A percentile compares a stretch with the other conserved stretches of the same genome.
Conservation (phyloP, 2,888 invertebrate genomes). For the Lasioglossum oenotherae region DNA sequence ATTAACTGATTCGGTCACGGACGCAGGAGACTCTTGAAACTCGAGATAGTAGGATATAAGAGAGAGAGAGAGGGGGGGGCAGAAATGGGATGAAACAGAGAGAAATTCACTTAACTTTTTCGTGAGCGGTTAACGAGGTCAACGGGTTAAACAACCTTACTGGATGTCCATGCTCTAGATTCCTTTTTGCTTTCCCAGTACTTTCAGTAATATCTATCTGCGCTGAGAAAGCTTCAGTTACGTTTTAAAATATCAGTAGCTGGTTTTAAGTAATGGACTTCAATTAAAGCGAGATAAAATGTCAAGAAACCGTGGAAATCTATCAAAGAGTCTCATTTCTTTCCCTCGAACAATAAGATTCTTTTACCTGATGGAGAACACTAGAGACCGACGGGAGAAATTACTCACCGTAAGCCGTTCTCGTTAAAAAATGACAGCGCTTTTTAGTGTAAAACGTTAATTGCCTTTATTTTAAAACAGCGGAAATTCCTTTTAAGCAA, state of each 20-base stretch:
- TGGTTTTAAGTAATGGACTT: slow-evolving; percentile 57
- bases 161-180: slow-evolving; percentile 58
- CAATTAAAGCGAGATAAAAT: slow-evolving; percentile 48
- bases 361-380: slow-evolving; percentile 1
- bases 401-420: slow-evolving; percentile 25
- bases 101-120: slow-evolving; percentile 69
- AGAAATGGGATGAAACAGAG: slow-evolving; percentile 51
- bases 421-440: slow-evolving; percentile 36
- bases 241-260: slow-evolving; percentile 49
- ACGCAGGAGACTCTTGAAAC: slow-evolving; percentile 41
- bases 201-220: slow-evolving; percentile 50
- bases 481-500: slow-evolving; percentile 18
- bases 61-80: not conserved
- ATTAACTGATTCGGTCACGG: slow-evolving; percentile 58
- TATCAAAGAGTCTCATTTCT: slow-evolving; percentile 25
- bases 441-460: slow-evolving; percentile 50
- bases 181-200: slow-evolving; percentile 51
- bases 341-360: slow-evolving; percentile 10
- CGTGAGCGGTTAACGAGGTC: slow-evolving; percentile 63
- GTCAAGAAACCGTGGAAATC: slow-evolving; percentile 35
- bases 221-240: not conserved
- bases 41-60: slow-evolving; percentile 31
- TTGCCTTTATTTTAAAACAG: slow-evolving; percentile 35
- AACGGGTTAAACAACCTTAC: slow-evolving; percentile 67
- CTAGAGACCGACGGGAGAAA: slow-evolving; percentile 21